Evolutionary conservation across 2,888 invertebrate genomes (phyloP).

Genomic region (Allolobophora icterica): DNA sequence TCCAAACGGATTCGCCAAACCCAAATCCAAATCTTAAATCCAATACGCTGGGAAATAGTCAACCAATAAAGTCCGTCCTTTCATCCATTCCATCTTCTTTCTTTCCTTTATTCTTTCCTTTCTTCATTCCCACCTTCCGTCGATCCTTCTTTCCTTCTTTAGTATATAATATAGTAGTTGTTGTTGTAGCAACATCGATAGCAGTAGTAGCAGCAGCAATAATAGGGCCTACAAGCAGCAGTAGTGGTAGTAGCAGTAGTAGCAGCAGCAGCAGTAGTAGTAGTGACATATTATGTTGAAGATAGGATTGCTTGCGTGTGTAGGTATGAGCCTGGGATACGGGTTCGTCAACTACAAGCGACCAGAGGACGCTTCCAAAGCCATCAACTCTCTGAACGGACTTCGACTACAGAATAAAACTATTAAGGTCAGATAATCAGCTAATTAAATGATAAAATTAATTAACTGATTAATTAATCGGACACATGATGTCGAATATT

Average conservation of each 20-base stretch:
- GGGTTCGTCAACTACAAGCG: slow-evolving; percentile 99
- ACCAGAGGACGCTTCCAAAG: slow-evolving; percentile 96
- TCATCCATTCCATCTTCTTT: too few relatives aligned
- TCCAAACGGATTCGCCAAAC: not conserved
- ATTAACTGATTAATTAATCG: not conserved
- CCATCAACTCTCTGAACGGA: slow-evolving; percentile 96
- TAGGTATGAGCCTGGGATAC: slow-evolving; percentile 97
- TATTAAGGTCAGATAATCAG: slow-evolving; percentile 80
- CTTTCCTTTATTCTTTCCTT: not conserved
- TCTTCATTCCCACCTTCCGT: not conserved
- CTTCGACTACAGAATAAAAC: slow-evolving; percentile 98
- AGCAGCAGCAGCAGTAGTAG: too few relatives aligned
- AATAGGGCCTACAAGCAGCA: too few relatives aligned
- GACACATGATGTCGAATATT: not conserved
- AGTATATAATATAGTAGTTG: too few relatives aligned
- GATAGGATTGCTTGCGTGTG: not conserved
- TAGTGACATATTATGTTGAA: too few relatives aligned
- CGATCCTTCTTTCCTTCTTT: too few relatives aligned
- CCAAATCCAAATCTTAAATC: too few relatives aligned
- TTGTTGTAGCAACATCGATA: not conserved
- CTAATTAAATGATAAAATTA: not conserved
- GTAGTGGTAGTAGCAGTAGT: too few relatives aligned
- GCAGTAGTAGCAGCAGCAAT: too few relatives aligned
- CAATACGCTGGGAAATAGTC: too few relatives aligned
- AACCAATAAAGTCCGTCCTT: too few relatives aligned